These are phyloP conservation scores for Monoplex corrugatus DNA, from an alignment of 2,888 invertebrate species.

Conservation along the genomic window DNA sequence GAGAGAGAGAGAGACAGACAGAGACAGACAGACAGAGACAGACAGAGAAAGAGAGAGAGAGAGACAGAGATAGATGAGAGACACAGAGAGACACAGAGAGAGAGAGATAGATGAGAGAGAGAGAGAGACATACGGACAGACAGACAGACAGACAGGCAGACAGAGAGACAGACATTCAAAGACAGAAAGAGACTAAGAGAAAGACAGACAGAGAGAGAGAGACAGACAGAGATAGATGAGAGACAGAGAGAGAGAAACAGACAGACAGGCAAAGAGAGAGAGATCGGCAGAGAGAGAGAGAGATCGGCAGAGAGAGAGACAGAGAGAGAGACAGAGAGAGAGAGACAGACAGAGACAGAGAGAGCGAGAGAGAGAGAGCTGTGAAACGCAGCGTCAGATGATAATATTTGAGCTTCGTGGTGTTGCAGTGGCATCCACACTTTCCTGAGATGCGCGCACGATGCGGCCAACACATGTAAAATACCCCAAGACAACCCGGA, in stretches of 20 bases:
- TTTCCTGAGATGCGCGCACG: constrained; percentile 47
- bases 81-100: too few species aligned
- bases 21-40: not conserved
- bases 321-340: too few species aligned
- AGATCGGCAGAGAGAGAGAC: not conserved
- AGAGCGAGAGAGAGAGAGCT: too few species aligned
- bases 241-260: not conserved
- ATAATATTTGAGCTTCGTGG: not conserved
- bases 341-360: too few species aligned
- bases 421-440: constrained; percentile 37
- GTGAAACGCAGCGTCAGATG: too few species aligned
- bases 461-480: constrained; percentile 39
- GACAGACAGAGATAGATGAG: not conserved
- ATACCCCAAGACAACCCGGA: constrained; percentile 38
- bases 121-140: too few species aligned
- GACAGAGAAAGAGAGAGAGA: not conserved
- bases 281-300: not conserved
- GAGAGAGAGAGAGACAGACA: not conserved
- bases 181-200: not conserved
- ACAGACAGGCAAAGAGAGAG: too few species aligned
- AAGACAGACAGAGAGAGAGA: not conserved
- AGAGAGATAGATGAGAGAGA: too few species aligned
- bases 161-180: not conserved
- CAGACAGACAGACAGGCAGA: too few species aligned
- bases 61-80: not conserved